These are phyloP conservation scores for Acanthosepion pharaonis DNA, from an alignment of 2,888 invertebrate genomes.

Conservation along the genomic window DNA sequence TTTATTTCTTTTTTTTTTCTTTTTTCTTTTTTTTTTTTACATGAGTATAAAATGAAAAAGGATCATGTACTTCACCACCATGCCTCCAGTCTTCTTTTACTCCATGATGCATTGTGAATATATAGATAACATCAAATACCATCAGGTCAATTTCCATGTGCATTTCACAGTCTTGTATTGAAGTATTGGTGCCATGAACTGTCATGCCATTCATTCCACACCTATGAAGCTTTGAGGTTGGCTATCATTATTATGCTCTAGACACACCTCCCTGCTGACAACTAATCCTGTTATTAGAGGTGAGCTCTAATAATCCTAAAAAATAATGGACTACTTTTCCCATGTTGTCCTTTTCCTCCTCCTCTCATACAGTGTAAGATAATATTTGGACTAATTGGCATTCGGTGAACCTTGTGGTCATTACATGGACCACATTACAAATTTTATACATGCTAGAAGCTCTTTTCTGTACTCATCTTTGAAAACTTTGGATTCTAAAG, in stretches of 20 bases:
- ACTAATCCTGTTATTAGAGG: neutral
- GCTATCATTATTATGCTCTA: slow-evolving; percentile 9
- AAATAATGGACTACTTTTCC: neutral
- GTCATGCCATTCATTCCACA: slow-evolving; percentile 33
- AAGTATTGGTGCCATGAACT: neutral
- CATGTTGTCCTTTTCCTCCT: neutral
- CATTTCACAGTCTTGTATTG: neutral
- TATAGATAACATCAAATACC: neutral
- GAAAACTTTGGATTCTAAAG: neutral
- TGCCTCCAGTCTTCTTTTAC: slow-evolving; percentile 17
- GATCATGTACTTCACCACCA: neutral
- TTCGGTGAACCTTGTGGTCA: slow-evolving; percentile 13
- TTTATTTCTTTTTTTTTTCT: neutral
- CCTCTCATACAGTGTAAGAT: slow-evolving; percentile 11
- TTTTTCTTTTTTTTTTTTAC: neutral
- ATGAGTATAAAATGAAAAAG: neutral
- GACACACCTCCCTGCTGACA: neutral
- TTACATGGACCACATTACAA: neutral
- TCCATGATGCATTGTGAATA: slow-evolving; percentile 11
- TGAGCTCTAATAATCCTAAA: neutral
- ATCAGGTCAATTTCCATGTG: too few relatives aligned
- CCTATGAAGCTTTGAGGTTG: slow-evolving; percentile 33
- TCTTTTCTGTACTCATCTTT: neutral
- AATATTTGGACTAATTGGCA: slow-evolving; percentile 10
- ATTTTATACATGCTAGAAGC: neutral